A percentile compares a stretch with the other conserved stretches of the same genome.
Evolutionary conservation across 2,888 invertebrate species (phyloP).

Genomic region (Allacma fusca): DNA sequence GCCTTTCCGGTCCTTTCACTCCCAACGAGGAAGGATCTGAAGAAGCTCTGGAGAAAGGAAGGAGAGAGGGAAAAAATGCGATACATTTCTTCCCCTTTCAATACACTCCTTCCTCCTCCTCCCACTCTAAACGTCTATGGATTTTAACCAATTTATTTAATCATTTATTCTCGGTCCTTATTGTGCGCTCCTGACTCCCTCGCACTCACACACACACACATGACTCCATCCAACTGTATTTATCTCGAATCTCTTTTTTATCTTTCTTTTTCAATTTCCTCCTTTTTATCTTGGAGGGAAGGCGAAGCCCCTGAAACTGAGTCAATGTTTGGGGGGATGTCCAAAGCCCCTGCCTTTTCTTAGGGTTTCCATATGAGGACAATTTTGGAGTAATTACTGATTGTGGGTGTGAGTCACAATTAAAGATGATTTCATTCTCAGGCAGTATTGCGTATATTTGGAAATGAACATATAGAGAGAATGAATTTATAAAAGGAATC

Average conservation of each 20-base stretch:
- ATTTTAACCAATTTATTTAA: not conserved
- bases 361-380: not conserved
- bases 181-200: too few species aligned
- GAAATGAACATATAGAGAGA: too few species aligned
- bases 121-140: slow-evolving; percentile 5
- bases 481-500: too few species aligned
- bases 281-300: too few species aligned
- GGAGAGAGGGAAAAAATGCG: not conserved
- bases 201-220: not conserved
- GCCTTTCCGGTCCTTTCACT: not conserved
- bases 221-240: not conserved
- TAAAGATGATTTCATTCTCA: not conserved
- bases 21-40: not conserved
- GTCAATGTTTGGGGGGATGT: too few species aligned
- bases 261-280: too few species aligned
- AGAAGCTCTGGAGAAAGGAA: not conserved
- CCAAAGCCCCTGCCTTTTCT: too few species aligned
- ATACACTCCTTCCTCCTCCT: not conserved
- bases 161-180: not conserved
- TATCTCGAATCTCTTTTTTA: too few species aligned
- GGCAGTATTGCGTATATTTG: too few species aligned
- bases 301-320: too few species aligned
- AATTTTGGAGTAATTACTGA: not conserved
- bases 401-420: not conserved
- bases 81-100: not conserved